Percentiles rank a stretch among this genome's conserved stretches.
phyloP scores from a whole-genome alignment of 2,797 vertebrate species.

The Eulemur rubriventer region DNA sequence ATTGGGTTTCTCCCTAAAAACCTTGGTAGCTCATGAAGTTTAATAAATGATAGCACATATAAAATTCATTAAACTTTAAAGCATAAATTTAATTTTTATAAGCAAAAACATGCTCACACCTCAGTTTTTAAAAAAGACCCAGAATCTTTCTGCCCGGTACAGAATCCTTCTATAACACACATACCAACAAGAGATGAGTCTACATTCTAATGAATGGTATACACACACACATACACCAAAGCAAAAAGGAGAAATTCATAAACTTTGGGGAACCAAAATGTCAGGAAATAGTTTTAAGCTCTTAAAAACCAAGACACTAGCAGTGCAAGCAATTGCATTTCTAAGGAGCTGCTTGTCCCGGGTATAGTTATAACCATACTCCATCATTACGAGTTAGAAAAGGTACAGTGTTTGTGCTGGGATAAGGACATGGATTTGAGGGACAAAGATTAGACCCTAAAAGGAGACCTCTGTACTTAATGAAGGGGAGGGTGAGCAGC shows the following conservation, averaged over 20 bases:
- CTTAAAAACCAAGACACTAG: neutral
- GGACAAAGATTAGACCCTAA: neutral
- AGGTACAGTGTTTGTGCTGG: neutral
- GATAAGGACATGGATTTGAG: neutral
- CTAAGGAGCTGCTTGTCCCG: neutral
- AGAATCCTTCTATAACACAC: neutral
- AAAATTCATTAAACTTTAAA: neutral
- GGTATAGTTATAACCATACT: neutral
- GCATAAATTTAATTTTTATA: neutral
- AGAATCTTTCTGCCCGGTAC: neutral
- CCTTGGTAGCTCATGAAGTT: neutral
- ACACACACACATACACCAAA: neutral
- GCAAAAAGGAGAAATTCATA: neutral
- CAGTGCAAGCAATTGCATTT: neutral
- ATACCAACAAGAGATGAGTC: neutral
- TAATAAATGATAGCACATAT: neutral
- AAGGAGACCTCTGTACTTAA: neutral
- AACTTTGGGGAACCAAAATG: neutral
- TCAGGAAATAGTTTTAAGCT: neutral
- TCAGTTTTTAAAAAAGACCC: neutral
- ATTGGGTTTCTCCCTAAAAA: neutral
- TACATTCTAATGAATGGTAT: neutral
- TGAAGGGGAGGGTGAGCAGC: neutral
- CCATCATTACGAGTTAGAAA: neutral
- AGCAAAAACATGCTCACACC: neutral